Percentiles rank a stretch among this genome's conserved stretches.
phyloP scores from a whole-genome alignment of 2,113 vertebrate species.

The Piliocolobus tephrosceles region DNA sequence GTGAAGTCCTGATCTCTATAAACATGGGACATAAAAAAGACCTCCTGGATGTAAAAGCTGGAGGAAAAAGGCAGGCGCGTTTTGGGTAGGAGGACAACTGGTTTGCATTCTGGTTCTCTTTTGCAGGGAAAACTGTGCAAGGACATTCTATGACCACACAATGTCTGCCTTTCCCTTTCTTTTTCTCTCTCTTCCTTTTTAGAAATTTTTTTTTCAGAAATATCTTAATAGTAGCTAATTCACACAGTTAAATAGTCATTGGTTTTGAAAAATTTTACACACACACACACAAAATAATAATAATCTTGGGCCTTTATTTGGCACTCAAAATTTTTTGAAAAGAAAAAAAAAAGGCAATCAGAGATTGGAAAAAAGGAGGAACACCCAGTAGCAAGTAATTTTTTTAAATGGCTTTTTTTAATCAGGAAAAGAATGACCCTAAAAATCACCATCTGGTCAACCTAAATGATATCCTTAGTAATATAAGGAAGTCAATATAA shows the following conservation, averaged over 20 bases:
- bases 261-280: background rate
- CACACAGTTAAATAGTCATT: background rate
- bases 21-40: background rate
- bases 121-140: background rate
- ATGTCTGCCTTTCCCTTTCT: background rate
- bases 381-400: background rate
- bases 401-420: conserved; percentile 1
- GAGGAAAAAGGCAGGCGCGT: background rate
- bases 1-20: background rate
- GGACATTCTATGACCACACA: background rate
- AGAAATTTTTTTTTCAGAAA: conserved; percentile 49
- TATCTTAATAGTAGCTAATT: conserved; percentile 23
- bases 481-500: conserved; percentile 50
- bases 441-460: conserved; percentile 51
- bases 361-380: conserved; percentile 10
- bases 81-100: background rate
- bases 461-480: conserved; percentile 45
- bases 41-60: background rate
- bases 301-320: background rate
- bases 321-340: conserved; percentile 22
- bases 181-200: background rate
- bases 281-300: background rate
- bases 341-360: background rate
- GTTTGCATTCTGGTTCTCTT: background rate
- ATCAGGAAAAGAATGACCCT: conserved; percentile 45